These are phyloP conservation scores for Eciton burchellii DNA, from an alignment of 1,140 invertebrate genomes.

Conservation along the genomic window DNA sequence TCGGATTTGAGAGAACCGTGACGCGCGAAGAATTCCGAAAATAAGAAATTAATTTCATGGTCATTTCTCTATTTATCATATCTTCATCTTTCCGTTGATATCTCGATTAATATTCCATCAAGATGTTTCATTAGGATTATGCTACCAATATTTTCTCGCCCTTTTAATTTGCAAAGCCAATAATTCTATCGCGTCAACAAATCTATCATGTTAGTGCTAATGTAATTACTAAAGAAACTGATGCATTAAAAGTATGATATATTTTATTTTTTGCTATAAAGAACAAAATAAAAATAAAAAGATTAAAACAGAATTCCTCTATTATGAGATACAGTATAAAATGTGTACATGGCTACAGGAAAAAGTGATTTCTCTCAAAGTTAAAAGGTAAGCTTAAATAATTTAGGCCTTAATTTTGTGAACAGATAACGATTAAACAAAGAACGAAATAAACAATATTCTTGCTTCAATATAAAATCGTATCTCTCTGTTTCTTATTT, in stretches of 20 bases:
- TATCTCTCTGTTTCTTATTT: background rate
- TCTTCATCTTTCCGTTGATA: too few relatives aligned
- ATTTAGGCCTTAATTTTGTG: conserved; percentile 7
- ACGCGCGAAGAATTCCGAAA: background rate
- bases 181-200: background rate
- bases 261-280: background rate
- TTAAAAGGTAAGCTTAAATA: background rate
- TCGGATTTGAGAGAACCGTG: background rate
- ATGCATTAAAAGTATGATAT: background rate
- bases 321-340: too few relatives aligned
- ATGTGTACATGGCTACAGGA: too few relatives aligned
- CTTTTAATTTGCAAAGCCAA: background rate
- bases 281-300: too few relatives aligned
- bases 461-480: background rate
- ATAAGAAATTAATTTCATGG: background rate
- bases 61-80: too few relatives aligned
- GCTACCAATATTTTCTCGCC: background rate
- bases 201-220: background rate
- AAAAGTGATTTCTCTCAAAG: background rate
- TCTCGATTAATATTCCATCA: background rate
- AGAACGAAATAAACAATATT: background rate
- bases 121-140: conserved; percentile 2
- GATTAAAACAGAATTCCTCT: too few relatives aligned
- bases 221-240: background rate
- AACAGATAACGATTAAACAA: background rate